Evolutionary conservation across 2,113 vertebrate genomes (phyloP).

Genomic region (Butorides virescens): DNA sequence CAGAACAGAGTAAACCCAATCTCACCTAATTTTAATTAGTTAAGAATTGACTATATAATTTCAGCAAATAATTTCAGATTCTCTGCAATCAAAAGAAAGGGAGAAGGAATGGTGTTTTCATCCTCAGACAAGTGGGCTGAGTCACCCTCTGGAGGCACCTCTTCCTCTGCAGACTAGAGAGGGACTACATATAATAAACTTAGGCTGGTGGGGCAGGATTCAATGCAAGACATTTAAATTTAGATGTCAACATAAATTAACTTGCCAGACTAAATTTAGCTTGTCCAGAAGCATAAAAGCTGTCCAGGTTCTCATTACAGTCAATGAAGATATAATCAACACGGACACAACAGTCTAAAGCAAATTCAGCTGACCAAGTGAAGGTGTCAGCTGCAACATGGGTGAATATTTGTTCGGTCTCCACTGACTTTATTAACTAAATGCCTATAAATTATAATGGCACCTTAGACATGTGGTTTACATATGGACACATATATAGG

Average conservation of each 20-base stretch:
- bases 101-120: background rate
- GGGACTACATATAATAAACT: background rate
- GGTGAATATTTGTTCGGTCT: background rate
- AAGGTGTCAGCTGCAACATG: rapidly evolving
- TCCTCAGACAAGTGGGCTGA: background rate
- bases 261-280: background rate
- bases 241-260: background rate
- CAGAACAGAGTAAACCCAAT: background rate
- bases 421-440: background rate
- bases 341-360: background rate
- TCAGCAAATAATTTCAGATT: background rate
- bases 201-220: background rate
- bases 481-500: background rate
- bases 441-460: background rate
- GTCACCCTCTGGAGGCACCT: background rate
- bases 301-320: background rate
- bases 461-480: background rate
- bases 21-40: background rate
- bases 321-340: background rate
- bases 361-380: background rate
- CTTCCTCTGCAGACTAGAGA: background rate
- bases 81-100: background rate
- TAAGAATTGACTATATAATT: background rate
- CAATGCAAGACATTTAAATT: background rate
- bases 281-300: background rate